Evolutionary conservation across 2,797 vertebrate genomes (phyloP), one percentile per base, ranked within the genome.

Genomic region (Sylvia borin): DNA sequence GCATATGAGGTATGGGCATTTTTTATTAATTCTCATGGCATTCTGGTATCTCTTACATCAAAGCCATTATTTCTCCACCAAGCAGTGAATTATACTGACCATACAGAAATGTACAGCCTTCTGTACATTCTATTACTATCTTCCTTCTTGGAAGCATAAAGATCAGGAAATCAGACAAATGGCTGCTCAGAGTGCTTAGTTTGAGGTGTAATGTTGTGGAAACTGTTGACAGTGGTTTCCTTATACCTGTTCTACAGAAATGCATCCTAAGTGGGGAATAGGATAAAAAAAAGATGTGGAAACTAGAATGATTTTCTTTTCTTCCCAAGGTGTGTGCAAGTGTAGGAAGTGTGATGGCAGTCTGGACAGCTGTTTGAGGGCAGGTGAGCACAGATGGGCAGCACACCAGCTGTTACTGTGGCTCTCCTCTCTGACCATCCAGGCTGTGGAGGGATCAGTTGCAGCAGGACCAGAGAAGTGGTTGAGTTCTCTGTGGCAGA

Each of bases 221-320:
- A 85, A n/a, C 6, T 60, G 34, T 48, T 62, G 64, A 32, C 11
- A 58, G 11, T 70, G 15, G 2, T 5, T 85, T 90, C 31, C 55
- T 88, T 53, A 64, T 22, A 64, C 7, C 5, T 75, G 16, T 13
- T 82, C 22, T 57, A 32, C 31, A 72, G 25, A 85, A 64, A 26
- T 42, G 7, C 16, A 43, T 47, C 1, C 0, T 17, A 58, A 62
- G 25, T 14, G 4, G 9, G 1, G 4, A 71, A 72, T 2, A 61
- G 42, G 53, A 34, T 48, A 24, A 29, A 57, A 55, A n/a, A n/a
- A 55, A 32, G 0, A 26, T 18, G 10, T 26, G 8, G 58, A 72
- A 78, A 72, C 7, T 31, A 11, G 13, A 78, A 72, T 13, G 10
- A 36, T 51, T 64, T 60, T 3, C 9, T 91, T 85, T 86, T 75